Evolutionary conservation across 2,888 invertebrate genomes (phyloP), one percentile per base, ranked within the genome.

Genomic region (Oxytorus armatus): DNA sequence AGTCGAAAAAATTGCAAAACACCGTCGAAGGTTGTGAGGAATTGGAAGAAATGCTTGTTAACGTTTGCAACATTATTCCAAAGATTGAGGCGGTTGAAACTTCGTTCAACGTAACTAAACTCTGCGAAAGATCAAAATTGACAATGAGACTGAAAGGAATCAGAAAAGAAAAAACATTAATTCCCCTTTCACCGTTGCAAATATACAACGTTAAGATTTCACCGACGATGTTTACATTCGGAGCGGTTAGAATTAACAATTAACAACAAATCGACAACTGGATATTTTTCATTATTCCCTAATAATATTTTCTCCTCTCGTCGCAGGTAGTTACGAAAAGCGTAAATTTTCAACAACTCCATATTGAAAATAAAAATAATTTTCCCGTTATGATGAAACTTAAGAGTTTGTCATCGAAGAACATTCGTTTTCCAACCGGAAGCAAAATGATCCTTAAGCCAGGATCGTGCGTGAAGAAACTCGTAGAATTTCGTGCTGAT

Each of bases 181-280:
- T 92, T 36, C 91, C 92, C 0, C 81, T 93, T 33, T 87, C 92
- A 0, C 92, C 93, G 0, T 85, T 89, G 39, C 89, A 92, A 78
- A 88, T 93, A 29, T 90, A 90, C 74, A 92, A 92, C 39, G 86
- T 93, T 8, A 88, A 87, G 66, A 88, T 93, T 14, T 85, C 82
- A 18, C 93, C 93, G 0, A 85, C 77, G 11, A 79, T 86, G 7
- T 88, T 90, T 80, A 86, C 86, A 51, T 90, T 90, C 63, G 90
- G 89, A 59, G 86, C 83, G 83, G 91, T 91, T 81, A 65, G 81
- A 23, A 14, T n/a, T n/a, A n/a, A n/a, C n/a, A n/a, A n/a, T n/a
- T n/a, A n/a, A n/a, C n/a, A n/a, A n/a, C n/a, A n/a, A n/a, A n/a
- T n/a, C n/a, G n/a, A n/a, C n/a, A n/a, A n/a, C n/a, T n/a, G n/a